Base-by-base conservation (phyloP, 2,888 invertebrate genomes). In the Cephus pulcher region DNA sequence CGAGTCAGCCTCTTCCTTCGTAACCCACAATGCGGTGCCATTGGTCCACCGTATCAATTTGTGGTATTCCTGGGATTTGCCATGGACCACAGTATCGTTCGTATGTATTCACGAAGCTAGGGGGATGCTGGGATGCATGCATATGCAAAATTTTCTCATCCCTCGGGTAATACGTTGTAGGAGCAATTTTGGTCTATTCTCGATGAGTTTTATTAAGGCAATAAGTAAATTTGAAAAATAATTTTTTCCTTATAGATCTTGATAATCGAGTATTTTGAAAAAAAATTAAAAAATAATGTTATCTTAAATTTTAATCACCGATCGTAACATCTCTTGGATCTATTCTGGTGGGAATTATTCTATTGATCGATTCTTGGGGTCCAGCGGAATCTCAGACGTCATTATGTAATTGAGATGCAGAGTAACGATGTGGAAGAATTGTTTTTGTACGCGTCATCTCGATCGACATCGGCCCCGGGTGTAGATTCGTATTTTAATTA, bases 401-500 rank as follows among this genome's bases (percentile, higher is more conserved):
- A 33, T 34, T 32, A 33, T n/a, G 71, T 12, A 33, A 71, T 71
- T 71, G 32, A 32, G 71, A 34, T 33, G 71, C 71, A 12, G 71
- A 11, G 71, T 71, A 71, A 30, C 71, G 71, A 71, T 3, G 71
- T 23, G 71, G 34, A 71, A 30, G 32, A 71, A 71, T 71, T 34
- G 71, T 34, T 32, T 56, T 34, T 32, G 71, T 34, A 15, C 71
- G 30, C 34, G 30, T 71, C 71, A 71, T 34, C 32, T 32, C 15
- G 71, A 71, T 71, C 30, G 15, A 23, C 71, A 71, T 71, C 11
- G 23, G 30, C 11, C 15, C 15, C 32, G 23, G n/a, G 74, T 0
- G 35, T 12, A 35, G n/a, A 35, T 74, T 74, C 35, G 32, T 35
- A 74, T 74, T 74, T 74, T 30, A 74, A 74, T 74, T 74, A 74